Percentiles rank a stretch among this genome's conserved stretches.
phyloP scores from a whole-genome alignment of 2,113 vertebrate species.

The Oreocharis arfaki region DNA sequence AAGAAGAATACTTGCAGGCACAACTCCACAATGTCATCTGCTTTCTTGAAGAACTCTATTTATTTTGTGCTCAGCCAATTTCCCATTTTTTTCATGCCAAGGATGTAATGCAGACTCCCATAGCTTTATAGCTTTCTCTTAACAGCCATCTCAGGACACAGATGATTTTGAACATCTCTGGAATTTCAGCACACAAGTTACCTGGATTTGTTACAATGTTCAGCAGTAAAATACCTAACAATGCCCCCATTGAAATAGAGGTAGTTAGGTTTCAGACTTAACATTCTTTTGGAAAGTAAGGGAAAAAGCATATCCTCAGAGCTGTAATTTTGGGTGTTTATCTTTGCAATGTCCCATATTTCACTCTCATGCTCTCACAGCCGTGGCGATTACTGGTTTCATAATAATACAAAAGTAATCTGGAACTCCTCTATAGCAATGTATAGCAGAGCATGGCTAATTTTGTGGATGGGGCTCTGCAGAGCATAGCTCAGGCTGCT shows the following conservation, averaged over 20 bases:
- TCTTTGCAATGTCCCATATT: not conserved
- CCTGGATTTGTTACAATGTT: not conserved
- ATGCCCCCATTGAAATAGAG: not conserved
- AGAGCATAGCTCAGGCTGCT: not conserved
- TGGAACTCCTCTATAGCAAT: not conserved
- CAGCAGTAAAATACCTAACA: slow-evolving; percentile 28
- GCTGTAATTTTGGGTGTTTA: slow-evolving; percentile 41
- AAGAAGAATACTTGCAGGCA: not conserved
- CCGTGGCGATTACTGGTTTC: not conserved
- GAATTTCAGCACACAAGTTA: slow-evolving; percentile 20
- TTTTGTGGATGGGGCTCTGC: slow-evolving; percentile 3
- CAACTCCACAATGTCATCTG: not conserved
- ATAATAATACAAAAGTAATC: slow-evolving; percentile 18
- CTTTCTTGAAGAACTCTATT: not conserved
- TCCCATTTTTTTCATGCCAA: not conserved
- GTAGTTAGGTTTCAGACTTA: not conserved
- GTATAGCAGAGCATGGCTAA: slow-evolving; percentile 20
- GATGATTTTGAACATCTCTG: slow-evolving; percentile 12
- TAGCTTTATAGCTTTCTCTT: not conserved
- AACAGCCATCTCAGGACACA: not conserved
- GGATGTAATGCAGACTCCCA: not conserved
- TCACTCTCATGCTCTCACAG: slow-evolving; percentile 12
- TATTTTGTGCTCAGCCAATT: slow-evolving; percentile 6
- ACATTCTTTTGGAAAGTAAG: not conserved
- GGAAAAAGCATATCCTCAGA: not conserved